Conservation (phyloP, 2,888 invertebrate species). For the Drosophila tanythrix region DNA sequence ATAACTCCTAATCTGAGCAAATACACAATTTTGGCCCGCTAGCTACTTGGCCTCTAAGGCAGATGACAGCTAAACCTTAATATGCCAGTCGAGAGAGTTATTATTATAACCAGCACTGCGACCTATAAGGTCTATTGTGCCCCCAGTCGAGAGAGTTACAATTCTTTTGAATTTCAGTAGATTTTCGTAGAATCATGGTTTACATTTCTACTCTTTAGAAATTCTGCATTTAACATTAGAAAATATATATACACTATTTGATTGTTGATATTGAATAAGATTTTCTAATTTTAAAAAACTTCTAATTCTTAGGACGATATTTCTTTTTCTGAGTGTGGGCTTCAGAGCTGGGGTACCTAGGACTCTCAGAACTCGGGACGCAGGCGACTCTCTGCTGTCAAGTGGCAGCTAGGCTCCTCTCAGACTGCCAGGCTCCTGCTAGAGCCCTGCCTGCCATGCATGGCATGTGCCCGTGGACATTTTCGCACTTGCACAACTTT, state of each 20-base stretch:
- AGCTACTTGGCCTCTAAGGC: neutral
- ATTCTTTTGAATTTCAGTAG: neutral
- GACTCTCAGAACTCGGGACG: constrained; percentile 1
- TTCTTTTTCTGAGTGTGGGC: neutral
- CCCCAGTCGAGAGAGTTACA: neutral
- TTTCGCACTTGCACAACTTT: constrained; percentile 80
- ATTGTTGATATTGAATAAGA: neutral
- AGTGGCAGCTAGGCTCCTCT: constrained; percentile 6
- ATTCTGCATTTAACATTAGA: neutral
- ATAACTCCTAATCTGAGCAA: neutral
- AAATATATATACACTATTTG: neutral
- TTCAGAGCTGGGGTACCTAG: constrained; percentile 15
- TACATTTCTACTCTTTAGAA: neutral
- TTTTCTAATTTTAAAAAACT: neutral
- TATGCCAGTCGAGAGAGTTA: neutral
- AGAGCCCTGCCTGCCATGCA: constrained; percentile 8
- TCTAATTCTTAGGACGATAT: neutral
- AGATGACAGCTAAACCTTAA: neutral
- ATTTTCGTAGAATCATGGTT: neutral
- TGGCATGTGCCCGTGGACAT: constrained; percentile 62
- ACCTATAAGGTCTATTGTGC: too few species aligned
- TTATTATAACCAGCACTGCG: too few species aligned
- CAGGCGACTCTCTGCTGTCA: constrained; percentile 8
- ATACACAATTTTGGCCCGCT: neutral
- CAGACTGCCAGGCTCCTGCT: neutral